These are phyloP conservation scores for Axea sp. DNA, from an alignment of 2,888 invertebrate genomes.

Conservation along the genomic window DNA sequence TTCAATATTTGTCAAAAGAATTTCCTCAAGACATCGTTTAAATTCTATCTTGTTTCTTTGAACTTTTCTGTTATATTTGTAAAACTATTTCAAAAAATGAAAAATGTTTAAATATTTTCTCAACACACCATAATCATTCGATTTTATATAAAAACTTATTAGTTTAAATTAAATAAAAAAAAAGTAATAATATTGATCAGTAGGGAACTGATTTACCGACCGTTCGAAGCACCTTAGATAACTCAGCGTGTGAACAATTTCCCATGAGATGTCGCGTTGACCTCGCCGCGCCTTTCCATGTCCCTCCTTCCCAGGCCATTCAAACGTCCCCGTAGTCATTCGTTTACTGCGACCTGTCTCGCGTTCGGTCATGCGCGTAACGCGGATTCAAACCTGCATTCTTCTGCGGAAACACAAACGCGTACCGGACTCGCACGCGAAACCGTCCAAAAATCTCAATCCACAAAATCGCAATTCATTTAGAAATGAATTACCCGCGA, in stretches of 20 bases:
- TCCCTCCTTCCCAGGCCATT: slow-evolving; percentile 25
- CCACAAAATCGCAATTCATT: not conserved
- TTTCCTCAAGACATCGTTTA: too few species aligned
- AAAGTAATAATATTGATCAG: too few species aligned
- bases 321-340: slow-evolving; percentile 22
- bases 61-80: too few species aligned
- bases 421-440: slow-evolving; percentile 9
- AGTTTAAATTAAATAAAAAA: too few species aligned
- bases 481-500: not conserved
- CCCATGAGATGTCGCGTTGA: slow-evolving; percentile 33
- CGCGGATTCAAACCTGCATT: slow-evolving; percentile 44
- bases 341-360: slow-evolving; percentile 55
- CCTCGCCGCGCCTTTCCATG: slow-evolving; percentile 8
- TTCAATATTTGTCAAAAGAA: too few species aligned
- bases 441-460: not conserved
- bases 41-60: too few species aligned
- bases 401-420: slow-evolving; percentile 50
- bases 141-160: too few species aligned
- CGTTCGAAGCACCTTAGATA: not conserved
- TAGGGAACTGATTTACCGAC: not conserved
- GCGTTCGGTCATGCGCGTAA: slow-evolving; percentile 59
- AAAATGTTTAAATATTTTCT: too few species aligned
- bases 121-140: too few species aligned
- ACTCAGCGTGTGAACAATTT: not conserved
- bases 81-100: too few species aligned